Base-by-base conservation (phyloP, 2,888 invertebrate genomes). In the Xylota segnis region DNA sequence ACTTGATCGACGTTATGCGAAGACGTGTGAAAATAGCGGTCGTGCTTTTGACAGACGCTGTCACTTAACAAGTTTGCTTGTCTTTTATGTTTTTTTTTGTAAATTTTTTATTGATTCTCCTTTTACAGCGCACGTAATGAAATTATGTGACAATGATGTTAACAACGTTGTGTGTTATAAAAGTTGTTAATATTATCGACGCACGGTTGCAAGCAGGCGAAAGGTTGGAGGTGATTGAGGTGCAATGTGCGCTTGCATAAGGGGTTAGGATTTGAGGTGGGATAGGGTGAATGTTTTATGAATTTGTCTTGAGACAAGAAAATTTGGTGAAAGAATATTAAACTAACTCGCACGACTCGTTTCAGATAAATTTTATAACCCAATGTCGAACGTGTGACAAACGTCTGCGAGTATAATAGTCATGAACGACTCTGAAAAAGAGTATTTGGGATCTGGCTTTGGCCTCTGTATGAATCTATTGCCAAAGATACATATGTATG, bases 21-120 rank as follows among this genome's bases (percentile, higher is more conserved):
- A 59, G 71, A 70, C 54, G 70, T 70, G 68, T 56, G 68, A 43
- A 68, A 40, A 56, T 70, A 12, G 47, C 71, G 45, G 27, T 65
- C 47, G 61, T 61, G 61, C 68, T 56, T 50, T 59, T 59, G 50
- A 71, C 47, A 59, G 47, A 59, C 34, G n/a, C 16, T 71, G 71
- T 50, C 71, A 71, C 47, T 71, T 50, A 27, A 47, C 58, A 50
- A 47, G 59, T 71, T 65, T 50, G 18, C 18, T 50, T 23, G 23
- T 23, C 23, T 23, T 23, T 23, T 23, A 23, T 23, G 1, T 23
- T 23, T 23, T 45, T 65, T 71, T 45, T 23, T 37, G 27, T n/a
- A 16, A 29, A 16, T 27, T 12, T 59, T 45, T 65, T 34, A 65
- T 65, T 65, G 65, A 47, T 50, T 50, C 65, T 50, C 47, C 65